Conservation (phyloP, 2,888 invertebrate species). For the Leptogaster cylindrica region DNA sequence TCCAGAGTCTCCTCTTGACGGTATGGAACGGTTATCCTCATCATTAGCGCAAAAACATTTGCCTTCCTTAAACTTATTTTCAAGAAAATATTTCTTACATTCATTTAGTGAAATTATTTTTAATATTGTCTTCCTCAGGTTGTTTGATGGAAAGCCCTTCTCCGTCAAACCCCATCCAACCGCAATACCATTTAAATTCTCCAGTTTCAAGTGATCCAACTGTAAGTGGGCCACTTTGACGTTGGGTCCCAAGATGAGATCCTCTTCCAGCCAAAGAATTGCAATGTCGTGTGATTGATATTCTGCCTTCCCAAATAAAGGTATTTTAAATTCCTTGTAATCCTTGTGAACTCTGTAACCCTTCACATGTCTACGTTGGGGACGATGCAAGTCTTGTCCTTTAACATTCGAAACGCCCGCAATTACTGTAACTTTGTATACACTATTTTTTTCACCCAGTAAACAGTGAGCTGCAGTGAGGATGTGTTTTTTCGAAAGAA, state of each 20-base stretch:
- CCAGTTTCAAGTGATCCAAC: neutral
- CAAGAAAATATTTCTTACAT: neutral
- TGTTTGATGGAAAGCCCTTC: neutral
- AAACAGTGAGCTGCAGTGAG: neutral
- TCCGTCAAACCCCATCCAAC: conserved; percentile 1
- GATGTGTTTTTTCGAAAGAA: neutral
- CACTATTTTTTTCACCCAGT: neutral
- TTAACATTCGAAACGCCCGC: neutral
- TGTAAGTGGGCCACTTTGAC: neutral
- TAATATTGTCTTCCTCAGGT: neutral
- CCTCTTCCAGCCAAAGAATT: neutral
- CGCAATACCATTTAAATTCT: neutral
- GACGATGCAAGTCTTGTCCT: too few species aligned
- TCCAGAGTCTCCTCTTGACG: neutral
- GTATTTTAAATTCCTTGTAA: neutral
- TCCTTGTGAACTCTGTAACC: neutral
- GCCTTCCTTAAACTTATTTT: neutral
- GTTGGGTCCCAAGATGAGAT: neutral
- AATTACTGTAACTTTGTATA: neutral
- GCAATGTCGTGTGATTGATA: neutral
- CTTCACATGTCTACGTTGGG: neutral
- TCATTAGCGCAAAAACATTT: neutral
- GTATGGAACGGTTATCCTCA: neutral
- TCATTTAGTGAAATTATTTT: neutral
- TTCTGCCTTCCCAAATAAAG: neutral